These are phyloP conservation scores for Strix uralensis DNA, from an alignment of 2,113 vertebrate species.

Conservation along the genomic window DNA sequence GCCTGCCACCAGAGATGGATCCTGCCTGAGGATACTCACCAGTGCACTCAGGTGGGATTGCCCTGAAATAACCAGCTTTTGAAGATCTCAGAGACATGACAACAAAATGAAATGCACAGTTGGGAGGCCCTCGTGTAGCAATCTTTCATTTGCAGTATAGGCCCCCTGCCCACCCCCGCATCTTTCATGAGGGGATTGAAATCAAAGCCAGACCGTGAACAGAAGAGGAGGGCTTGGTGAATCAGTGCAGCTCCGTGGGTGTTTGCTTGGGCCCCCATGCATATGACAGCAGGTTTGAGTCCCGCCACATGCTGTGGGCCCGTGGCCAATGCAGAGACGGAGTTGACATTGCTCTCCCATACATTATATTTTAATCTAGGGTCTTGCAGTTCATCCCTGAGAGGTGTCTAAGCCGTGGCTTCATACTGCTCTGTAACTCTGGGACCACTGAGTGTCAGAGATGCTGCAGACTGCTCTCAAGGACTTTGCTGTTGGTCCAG, in stretches of 20 bases:
- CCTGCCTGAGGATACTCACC: no score
- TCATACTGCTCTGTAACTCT: background rate
- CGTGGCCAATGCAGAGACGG: background rate
- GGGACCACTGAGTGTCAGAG: background rate
- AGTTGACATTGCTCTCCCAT: background rate
- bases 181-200: background rate
- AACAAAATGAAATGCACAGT: rapidly evolving
- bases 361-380: background rate
- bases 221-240: background rate
- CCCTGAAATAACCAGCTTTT: background rate
- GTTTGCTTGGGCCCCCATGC: background rate
- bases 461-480: background rate
- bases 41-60: rapidly evolving
- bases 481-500: background rate
- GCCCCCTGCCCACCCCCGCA: background rate
- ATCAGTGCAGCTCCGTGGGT: background rate
- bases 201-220: background rate
- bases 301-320: background rate
- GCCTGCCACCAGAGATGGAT: background rate
- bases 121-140: background rate
- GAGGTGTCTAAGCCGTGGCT: background rate
- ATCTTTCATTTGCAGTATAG: background rate
- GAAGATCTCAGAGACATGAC: background rate
- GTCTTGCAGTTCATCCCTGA: background rate
- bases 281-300: background rate